Evolutionary conservation across 2,888 invertebrate species (phyloP).

Genomic region (Sycophila texana): DNA sequence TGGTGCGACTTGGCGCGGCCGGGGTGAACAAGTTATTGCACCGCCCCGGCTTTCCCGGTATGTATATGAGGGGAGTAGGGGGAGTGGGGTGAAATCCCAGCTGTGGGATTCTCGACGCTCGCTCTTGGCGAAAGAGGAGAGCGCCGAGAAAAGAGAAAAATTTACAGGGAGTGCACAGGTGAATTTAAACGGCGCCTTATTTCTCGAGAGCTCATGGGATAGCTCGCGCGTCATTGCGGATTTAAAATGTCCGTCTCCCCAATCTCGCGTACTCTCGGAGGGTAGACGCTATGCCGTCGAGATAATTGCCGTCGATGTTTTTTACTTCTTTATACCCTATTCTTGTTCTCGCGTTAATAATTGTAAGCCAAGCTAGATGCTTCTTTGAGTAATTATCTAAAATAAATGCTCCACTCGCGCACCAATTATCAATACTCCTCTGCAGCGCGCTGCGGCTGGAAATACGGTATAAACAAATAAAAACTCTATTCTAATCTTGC

Average conservation of each 20-base stretch:
- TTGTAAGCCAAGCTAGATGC: no score
- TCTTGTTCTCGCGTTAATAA: no score
- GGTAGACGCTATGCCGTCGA: no score
- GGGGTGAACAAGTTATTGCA: constrained; percentile 21
- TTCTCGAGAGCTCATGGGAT: constrained; percentile 38
- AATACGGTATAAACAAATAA: no score
- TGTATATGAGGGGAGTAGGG: background rate
- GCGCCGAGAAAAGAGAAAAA: constrained; percentile 24
- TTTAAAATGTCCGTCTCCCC: constrained; percentile 29
- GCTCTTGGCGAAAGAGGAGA: constrained; percentile 1
- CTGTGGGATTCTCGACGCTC: constrained; percentile 23
- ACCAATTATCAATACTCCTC: no score
- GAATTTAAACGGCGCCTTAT: constrained; percentile 49
- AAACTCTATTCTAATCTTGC: no score
- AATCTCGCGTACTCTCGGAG: no score
- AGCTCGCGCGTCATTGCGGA: constrained; percentile 25
- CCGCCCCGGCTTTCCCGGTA: constrained; percentile 9
- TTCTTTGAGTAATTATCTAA: no score
- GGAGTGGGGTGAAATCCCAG: constrained; percentile 28
- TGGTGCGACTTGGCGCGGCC: constrained; percentile 25
- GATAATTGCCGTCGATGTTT: no score
- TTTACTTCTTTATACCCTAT: no score
- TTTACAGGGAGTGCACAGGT: constrained; percentile 19
- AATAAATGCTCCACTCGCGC: no score
- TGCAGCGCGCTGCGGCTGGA: background rate